A percentile compares a stretch with the other conserved stretches of the same genome.
Conservation (phyloP, 2,113 vertebrate genomes). For the Motacilla tschutschensis region DNA sequence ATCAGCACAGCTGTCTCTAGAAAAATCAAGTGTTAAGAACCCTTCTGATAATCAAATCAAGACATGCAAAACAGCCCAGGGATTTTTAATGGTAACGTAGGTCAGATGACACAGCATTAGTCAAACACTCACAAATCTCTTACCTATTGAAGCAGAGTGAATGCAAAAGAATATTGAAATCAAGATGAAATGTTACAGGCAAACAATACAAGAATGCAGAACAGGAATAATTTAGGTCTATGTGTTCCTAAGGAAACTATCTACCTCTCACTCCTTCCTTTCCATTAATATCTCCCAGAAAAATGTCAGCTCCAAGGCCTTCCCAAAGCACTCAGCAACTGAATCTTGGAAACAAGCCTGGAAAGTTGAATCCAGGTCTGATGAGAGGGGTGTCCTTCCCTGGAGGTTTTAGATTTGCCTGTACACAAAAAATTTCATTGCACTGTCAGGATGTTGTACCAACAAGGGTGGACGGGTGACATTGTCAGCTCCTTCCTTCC, state of each 20-base stretch:
- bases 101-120: background rate
- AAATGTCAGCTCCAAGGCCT: background rate
- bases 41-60: background rate
- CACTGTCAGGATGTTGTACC: background rate
- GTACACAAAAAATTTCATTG: background rate
- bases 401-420: background rate
- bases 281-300: slow-evolving; percentile 38
- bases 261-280: background rate
- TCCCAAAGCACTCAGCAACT: slow-evolving; percentile 3
- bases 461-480: background rate
- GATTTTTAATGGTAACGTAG: background rate
- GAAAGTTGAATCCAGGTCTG: background rate
- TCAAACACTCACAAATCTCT: background rate
- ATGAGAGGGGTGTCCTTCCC: background rate
- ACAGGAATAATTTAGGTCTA: slow-evolving; percentile 7
- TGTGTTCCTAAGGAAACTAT: slow-evolving; percentile 42
- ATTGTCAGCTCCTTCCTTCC: background rate
- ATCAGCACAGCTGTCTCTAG: background rate
- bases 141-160: background rate
- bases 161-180: slow-evolving; percentile 26
- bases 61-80: background rate
- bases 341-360: slow-evolving; percentile 26
- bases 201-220: background rate
- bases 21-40: background rate
- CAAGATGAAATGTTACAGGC: slow-evolving; percentile 1